Evolutionary conservation across 2,113 vertebrate species (phyloP), one percentile per base, ranked within the genome.

Genomic region (Poeciliopsis turrubarensis): DNA sequence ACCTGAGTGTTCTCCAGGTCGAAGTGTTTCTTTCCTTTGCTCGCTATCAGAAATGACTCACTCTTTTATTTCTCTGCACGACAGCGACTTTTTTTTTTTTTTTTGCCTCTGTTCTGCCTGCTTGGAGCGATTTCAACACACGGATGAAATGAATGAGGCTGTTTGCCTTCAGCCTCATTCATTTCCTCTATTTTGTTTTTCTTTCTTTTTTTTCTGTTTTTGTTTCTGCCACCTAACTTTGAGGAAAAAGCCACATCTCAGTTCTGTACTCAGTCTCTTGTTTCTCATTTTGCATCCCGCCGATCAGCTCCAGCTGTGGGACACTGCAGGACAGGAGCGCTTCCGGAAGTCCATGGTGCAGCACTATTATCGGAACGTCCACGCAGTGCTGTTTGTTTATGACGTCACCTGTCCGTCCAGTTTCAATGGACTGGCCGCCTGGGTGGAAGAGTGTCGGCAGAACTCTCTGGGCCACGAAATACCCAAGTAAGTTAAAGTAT

Each of bases 331-430:
- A 15, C 98, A 99, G 87, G 98, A 99, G 72, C 96, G 97, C 4
- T 98, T 98, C 88, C 88, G 97, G 3, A 98, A 98, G 91, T 98
- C 97, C 84, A 97, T 98, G 97, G 96, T 98, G 41, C 97, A 96
- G 64, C 98, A 99, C 82, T 99, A 99, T 78, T 99, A 99, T 84
- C 94, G 98, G 25, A 98, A 98, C 0, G 97, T 97, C 0, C 97
- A 99, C 0, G 97, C 97, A 0, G 96, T 98, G 1, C 96, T 99
- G 81, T 98, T 99, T 15, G 92, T 98, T 1, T 99, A 97, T 0
- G 98, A 99, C 0, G 96, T 99, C 94, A 97, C 95, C 72, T 96
- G 95, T 72, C 92, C 94, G 44, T 87, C 94, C 67, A 97, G 95
- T 60, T 99, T 99, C 73, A 92, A 92, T 0, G 94, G 95, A 73